Conservation (phyloP, 2,888 invertebrate genomes). For the Invenusta paracnida region DNA sequence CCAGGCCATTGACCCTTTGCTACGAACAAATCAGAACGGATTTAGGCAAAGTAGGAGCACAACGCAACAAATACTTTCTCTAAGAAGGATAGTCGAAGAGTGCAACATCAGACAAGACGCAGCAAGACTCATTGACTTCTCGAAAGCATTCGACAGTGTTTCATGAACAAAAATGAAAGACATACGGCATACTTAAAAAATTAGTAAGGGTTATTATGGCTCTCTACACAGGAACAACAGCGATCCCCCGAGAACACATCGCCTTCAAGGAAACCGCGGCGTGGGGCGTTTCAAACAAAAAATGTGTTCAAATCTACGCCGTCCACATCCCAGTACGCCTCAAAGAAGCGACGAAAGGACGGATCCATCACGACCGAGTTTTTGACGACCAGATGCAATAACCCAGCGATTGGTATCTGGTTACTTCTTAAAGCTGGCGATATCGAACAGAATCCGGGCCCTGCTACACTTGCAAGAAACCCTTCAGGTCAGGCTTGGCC, state of each 20-base stretch:
- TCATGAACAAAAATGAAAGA: conserved; percentile 19
- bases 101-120: conserved; percentile 7
- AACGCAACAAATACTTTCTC: conserved; percentile 7
- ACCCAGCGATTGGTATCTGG: background rate
- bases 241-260: too few relatives aligned
- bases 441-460: background rate
- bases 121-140: conserved; percentile 21
- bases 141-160: conserved; percentile 11
- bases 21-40: background rate
- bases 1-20: background rate
- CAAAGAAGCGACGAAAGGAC: too few relatives aligned
- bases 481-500: background rate
- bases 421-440: background rate
- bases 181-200: background rate
- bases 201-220: background rate
- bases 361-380: too few relatives aligned
- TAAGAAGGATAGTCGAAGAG: conserved; percentile 4
- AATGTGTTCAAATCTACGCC: too few relatives aligned
- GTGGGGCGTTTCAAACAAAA: too few relatives aligned
- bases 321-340: too few relatives aligned
- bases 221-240: background rate
- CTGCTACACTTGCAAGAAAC: background rate
- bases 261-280: too few relatives aligned
- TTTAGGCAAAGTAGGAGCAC: conserved; percentile 17
- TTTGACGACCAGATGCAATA: background rate